Conservation (phyloP, 2,888 invertebrate genomes). For the Liposcelis brunnea region DNA sequence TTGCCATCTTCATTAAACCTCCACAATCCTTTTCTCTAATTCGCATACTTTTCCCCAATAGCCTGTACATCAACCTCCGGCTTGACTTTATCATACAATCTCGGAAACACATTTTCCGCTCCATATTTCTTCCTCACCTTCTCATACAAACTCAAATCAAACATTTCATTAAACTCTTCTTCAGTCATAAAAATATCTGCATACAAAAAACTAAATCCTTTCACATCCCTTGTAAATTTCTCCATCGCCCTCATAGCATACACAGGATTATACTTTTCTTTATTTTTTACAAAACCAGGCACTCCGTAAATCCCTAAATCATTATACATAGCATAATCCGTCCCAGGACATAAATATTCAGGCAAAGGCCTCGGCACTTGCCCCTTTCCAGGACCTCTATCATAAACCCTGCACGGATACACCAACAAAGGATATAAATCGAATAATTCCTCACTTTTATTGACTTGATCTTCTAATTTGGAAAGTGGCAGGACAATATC, state of each 20-base stretch:
- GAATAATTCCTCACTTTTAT: slow-evolving; percentile 38
- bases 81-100: slow-evolving; percentile 46
- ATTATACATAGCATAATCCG: slow-evolving; percentile 51
- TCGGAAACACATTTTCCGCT: slow-evolving; percentile 42
- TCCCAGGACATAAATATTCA: slow-evolving; percentile 42
- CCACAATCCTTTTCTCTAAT: too few relatives aligned
- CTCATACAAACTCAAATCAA: slow-evolving; percentile 45
- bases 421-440: slow-evolving; percentile 49
- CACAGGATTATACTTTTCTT: slow-evolving; percentile 43
- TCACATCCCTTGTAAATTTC: slow-evolving; percentile 45
- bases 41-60: slow-evolving; percentile 26
- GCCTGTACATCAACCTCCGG: slow-evolving; percentile 47
- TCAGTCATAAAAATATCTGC: slow-evolving; percentile 52
- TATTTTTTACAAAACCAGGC: slow-evolving; percentile 40
- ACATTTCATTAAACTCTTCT: slow-evolving; percentile 47
- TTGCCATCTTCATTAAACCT: too few relatives aligned
- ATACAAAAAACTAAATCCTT: slow-evolving; percentile 50
- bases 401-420: slow-evolving; percentile 48
- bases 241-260: slow-evolving; percentile 50
- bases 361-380: slow-evolving; percentile 36
- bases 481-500: slow-evolving; percentile 49
- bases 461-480: slow-evolving; percentile 44
- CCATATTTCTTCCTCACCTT: slow-evolving; percentile 37
- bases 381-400: slow-evolving; percentile 39
- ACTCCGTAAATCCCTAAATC: slow-evolving; percentile 54